phyloP scores from a whole-genome alignment of 2,888 invertebrate genomes.

The Pseudoips prasinana region DNA sequence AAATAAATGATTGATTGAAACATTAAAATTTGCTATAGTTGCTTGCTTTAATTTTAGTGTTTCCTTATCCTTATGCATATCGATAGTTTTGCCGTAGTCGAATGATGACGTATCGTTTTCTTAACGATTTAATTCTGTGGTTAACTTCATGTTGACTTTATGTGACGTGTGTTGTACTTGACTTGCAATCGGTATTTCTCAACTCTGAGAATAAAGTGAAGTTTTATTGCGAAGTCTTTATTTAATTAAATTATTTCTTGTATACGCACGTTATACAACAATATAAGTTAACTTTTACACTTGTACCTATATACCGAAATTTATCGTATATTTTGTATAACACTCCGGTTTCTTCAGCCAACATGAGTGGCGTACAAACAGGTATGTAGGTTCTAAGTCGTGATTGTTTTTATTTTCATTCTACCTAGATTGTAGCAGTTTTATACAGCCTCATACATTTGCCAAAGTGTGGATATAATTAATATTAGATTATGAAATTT shows the following conservation, averaged over 20 bases:
- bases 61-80: no score
- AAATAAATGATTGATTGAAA: no score
- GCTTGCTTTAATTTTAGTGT: no score
- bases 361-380: slow-evolving; percentile 70
- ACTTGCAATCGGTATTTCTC: slow-evolving; percentile 8
- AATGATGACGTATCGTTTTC: no score
- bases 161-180: slow-evolving; percentile 30
- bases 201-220: slow-evolving; percentile 10
- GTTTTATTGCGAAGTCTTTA: slow-evolving; percentile 10
- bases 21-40: no score
- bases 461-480: no score
- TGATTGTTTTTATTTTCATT: slow-evolving; percentile 14
- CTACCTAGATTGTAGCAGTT: slow-evolving; percentile 4
- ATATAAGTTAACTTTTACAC: no score
- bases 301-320: slow-evolving; percentile 7
- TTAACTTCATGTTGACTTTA: no score
- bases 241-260: slow-evolving; percentile 23
- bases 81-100: no score
- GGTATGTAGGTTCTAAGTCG: slow-evolving; percentile 42
- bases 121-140: no score
- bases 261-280: slow-evolving; percentile 2
- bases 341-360: slow-evolving; percentile 24
- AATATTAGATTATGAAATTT: no score
- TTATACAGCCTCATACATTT: no score
- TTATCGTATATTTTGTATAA: slow-evolving; percentile 9